These are phyloP conservation scores for Diaperis boleti DNA, from an alignment of 2,888 invertebrate genomes.

Conservation along the genomic window DNA sequence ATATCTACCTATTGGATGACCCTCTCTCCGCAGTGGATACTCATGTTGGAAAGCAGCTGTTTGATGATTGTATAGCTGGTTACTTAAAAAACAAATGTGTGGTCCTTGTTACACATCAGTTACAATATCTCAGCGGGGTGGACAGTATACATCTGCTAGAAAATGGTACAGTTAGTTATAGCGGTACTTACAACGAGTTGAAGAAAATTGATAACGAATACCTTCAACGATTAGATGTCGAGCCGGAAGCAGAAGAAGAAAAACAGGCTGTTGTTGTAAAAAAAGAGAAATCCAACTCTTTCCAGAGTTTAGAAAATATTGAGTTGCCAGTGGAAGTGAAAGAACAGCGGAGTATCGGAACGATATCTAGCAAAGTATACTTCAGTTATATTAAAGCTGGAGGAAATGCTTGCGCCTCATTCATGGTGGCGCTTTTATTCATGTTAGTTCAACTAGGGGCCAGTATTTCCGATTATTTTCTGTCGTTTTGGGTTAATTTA, in stretches of 20 bases:
- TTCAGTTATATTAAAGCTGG: slow-evolving; percentile 45
- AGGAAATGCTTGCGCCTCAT: too few species aligned
- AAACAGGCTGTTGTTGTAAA: neutral
- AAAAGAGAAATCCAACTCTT: too few species aligned
- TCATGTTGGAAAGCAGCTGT: slow-evolving; percentile 79
- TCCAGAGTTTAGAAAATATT: too few species aligned
- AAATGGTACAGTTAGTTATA: slow-evolving; percentile 68
- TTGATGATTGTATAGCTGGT: slow-evolving; percentile 77
- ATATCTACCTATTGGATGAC: slow-evolving; percentile 84
- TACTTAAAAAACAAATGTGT: slow-evolving; percentile 73
- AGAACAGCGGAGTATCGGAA: neutral
- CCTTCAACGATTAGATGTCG: slow-evolving; percentile 65
- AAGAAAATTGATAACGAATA: slow-evolving; percentile 68
- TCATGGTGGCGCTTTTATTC: too few species aligned
- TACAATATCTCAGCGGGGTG: slow-evolving; percentile 79
- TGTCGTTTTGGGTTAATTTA: slow-evolving; percentile 72
- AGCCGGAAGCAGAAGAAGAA: slow-evolving; percentile 53
- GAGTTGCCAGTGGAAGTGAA: neutral
- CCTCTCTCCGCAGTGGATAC: slow-evolving; percentile 85
- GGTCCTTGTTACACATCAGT: slow-evolving; percentile 86
- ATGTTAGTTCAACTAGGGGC: slow-evolving; percentile 80
- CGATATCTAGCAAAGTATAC: slow-evolving; percentile 43
- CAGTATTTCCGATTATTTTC: slow-evolving; percentile 85
- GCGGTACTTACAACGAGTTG: slow-evolving; percentile 68
- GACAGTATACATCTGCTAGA: slow-evolving; percentile 75